Base-by-base conservation (phyloP, 2,797 vertebrate genomes). In the Spinus olivaceus region DNA sequence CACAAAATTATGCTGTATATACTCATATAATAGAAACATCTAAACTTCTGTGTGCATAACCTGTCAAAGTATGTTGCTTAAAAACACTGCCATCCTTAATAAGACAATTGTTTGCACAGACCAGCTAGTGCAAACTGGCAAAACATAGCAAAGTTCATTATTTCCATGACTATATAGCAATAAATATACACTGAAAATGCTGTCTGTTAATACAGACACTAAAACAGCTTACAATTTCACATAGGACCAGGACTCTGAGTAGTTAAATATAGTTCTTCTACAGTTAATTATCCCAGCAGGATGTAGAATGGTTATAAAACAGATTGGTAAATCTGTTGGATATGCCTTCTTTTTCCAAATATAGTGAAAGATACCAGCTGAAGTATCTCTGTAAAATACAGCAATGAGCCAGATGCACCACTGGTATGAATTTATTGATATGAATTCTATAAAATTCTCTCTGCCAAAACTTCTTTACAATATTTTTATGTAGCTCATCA, bases 261-360 rank as follows among this genome's bases (percentile, higher is more conserved):
- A 74, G 84, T 95, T 95, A 94, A 95, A 93, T 95, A 94, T 92
- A 94, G 84, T 83, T 86, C 66, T 28, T 60, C 59, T 60, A 57
- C 35, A 82, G 81, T 67, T 90, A 95, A 92, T 95, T 97, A 96
- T 91, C 92, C 53, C 84, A 91, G 91, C 69, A 81, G 81, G 79
- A 86, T 91, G 47, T 88, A 69, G 88, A 95, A 80, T 81, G 28
- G 50, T 87, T 91, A 44, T 81, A 69, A 87, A 92, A 81, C 81
- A 93, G 88, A 92, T 86, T 91, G 92, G 61, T 92, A 88, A 81
- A 92, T 92, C 81, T 90, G 93, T 66, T 92, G 84, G 89, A 72
- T 94, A 81, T 88, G 81, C 41, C 54, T 88, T 78, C 47, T 76
- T 92, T 94, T 87, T 85, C 94, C 89, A 94, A 95, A 95, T 93